These are phyloP conservation scores for Panagrolaimus sp. DNA, from an alignment of 1,140 invertebrate genomes.

Conservation along the genomic window DNA sequence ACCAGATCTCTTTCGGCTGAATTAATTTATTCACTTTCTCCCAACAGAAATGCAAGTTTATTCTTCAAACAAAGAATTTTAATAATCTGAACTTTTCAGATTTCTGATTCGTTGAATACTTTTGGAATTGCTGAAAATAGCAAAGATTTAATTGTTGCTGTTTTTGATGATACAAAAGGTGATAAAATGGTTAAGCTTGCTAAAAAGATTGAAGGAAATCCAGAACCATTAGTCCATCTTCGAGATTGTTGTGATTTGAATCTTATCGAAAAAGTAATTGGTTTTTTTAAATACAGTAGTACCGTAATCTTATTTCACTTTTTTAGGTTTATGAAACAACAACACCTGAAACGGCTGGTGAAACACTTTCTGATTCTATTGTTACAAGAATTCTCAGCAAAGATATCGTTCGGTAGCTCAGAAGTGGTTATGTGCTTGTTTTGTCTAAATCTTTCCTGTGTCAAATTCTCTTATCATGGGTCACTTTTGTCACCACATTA, in stretches of 20 bases:
- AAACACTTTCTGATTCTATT: conserved; percentile 24
- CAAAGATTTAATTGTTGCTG: conserved; percentile 33
- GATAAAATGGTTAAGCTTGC: conserved; percentile 41
- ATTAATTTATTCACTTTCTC: conserved; percentile 51
- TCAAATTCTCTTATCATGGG: conserved; percentile 7
- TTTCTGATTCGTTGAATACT: conserved; percentile 42
- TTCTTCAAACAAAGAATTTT: conserved; percentile 16
- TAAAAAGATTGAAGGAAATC: conserved; percentile 42
- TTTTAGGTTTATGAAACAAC: conserved; percentile 33
- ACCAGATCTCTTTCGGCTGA: conserved; percentile 49
- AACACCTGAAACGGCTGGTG: conserved; percentile 21
- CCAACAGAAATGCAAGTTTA: conserved; percentile 45
- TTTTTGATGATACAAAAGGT: conserved; percentile 48
- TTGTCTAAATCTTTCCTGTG: background rate
- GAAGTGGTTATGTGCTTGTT: background rate
- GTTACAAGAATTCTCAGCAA: conserved; percentile 29
- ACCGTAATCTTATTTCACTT: background rate
- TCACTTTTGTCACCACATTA: conserved; percentile 7
- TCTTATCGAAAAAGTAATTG: conserved; percentile 35
- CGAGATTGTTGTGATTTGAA: conserved; percentile 26
- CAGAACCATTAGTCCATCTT: conserved; percentile 32
- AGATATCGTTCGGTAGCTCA: conserved; percentile 15
- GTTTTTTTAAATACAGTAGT: background rate
- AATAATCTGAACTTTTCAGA: conserved; percentile 29
- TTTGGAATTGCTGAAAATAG: conserved; percentile 47